Base-by-base conservation (phyloP, 2,797 vertebrate genomes). In the Phoxinus dragarum region DNA sequence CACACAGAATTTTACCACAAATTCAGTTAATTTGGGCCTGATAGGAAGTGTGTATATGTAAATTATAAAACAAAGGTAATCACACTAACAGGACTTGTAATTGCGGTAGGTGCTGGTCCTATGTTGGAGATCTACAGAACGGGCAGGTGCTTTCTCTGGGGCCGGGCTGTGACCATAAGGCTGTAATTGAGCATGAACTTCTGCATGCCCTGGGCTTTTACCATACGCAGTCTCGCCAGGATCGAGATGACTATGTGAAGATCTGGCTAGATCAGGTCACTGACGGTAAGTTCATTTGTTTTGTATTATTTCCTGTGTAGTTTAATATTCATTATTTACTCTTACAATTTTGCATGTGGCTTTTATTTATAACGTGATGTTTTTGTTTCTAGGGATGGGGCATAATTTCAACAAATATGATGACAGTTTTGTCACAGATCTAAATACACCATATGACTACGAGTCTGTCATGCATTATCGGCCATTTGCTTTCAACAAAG, bases 391-490 rank as follows among this genome's bases (percentile, higher is more conserved):
- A 99, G 98, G 88, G 38, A 83, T 76, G 14, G 84, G 94, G 47
- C 95, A 97, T 90, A 99, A 99, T 91, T 99, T 99, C 89, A 87
- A 91, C 9, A 97, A 94, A 86, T 98, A 97, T 0, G 68, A 94
- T 0, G 97, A 98, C 5, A 86, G 66, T 75, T 92, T n/a, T 86
- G 96, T 98, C 92, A 97, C 96, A 0, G 97, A 98, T 86, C 96
- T 97, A 89, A 99, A 99, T 91, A 98, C 97, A 0, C 92, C 97
- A 0, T 99, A 99, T 4, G 97, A 99, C 91, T 99, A 98, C 0
- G 97, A 98, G 87, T 99, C 98, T 1, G 0, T 99, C 89, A 98
- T 99, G 98, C 97, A 98, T 84, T 99, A 99, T 14, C 91, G 94
- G 10, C 94, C 94, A 1, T 91, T 95, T 78, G 96, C 97, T 23